Evolutionary conservation across 1,140 invertebrate species (phyloP), one percentile per base, ranked within the genome.

Genomic region (Heterodera schachtii): DNA sequence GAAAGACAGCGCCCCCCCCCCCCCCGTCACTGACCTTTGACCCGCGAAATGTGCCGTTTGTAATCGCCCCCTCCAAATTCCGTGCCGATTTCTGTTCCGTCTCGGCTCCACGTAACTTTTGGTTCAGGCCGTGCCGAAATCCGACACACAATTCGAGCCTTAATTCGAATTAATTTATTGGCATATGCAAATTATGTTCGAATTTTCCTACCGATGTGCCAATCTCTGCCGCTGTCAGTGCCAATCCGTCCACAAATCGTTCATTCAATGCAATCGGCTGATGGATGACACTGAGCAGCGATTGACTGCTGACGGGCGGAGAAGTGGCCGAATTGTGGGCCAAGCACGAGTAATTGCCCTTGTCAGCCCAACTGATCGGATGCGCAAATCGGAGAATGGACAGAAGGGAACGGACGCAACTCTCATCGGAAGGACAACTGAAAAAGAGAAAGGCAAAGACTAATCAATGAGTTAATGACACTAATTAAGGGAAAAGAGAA

Each of bases 121-220:
- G 85, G 85, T 69, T 85, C 84, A 43, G 85, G 85, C 74, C 81
- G 75, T 19, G 85, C 81, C 6, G 85, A 87, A n/a, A 87, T 84
- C 4, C 41, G 52, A 44, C 85, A 86, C 16, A 52, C 49, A 21
- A 86, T 85, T 47, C 43, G 41, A 6, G 84, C 84, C 84, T 85
- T 4, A 2, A 84, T 78, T 81, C 19, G 31, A 84, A 82, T 49
- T 13, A 43, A 44, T 83, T 81, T 46, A 31, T 3, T 41, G 52
- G 11, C 43, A 2, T 78, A 8, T 83, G n/a, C 52, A 81, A 44
- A 31, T 31, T 31, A 31, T 31, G 31, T 31, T 31, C 31, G 31
- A 31, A 31, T 31, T 31, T 31, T 76, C 81, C 43, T 84, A 84
- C 84, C 43, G 21, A 78, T 16, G 80, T 43, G 41, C 83, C 85